Evolutionary conservation across 2,797 vertebrate genomes (phyloP).

Genomic region (Rhinatrema bivittatum): DNA sequence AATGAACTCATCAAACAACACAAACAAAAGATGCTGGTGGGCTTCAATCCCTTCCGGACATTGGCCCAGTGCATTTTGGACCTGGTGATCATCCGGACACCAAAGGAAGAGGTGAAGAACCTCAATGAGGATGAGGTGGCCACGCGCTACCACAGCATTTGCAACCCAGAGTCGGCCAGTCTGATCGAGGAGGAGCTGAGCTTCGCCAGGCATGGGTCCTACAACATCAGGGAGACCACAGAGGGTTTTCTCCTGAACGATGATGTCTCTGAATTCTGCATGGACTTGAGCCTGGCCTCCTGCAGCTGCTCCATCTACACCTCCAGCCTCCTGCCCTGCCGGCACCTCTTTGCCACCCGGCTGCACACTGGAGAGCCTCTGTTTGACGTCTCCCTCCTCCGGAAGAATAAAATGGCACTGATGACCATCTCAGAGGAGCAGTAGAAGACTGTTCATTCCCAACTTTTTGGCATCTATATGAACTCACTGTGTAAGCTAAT

Average conservation of each 20-base stretch:
- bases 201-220: not conserved
- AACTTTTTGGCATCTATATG: too few species aligned
- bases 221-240: not conserved
- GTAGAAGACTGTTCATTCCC: too few species aligned
- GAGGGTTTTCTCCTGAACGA: conserved; percentile 6
- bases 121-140: not conserved
- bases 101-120: not conserved
- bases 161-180: not conserved
- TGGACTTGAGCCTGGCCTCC: not conserved
- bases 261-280: not conserved
- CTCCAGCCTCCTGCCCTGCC: conserved; percentile 5
- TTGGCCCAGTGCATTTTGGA: not conserved
- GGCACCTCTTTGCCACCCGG: conserved; percentile 7
- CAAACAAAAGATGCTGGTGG: not conserved
- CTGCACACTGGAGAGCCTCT: conserved; percentile 8
- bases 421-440: too few species aligned
- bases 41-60: not conserved
- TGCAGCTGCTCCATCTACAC: conserved; percentile 16
- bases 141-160: not conserved
- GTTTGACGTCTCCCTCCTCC: conserved; percentile 2
- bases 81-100: conserved; percentile 2
- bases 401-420: too few species aligned
- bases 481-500: too few species aligned
- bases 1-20: conserved; percentile 8
- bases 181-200: conserved; percentile 3